Evolutionary conservation across 2,113 vertebrate species (phyloP).

Genomic region (Capricornis sumatraensis): DNA sequence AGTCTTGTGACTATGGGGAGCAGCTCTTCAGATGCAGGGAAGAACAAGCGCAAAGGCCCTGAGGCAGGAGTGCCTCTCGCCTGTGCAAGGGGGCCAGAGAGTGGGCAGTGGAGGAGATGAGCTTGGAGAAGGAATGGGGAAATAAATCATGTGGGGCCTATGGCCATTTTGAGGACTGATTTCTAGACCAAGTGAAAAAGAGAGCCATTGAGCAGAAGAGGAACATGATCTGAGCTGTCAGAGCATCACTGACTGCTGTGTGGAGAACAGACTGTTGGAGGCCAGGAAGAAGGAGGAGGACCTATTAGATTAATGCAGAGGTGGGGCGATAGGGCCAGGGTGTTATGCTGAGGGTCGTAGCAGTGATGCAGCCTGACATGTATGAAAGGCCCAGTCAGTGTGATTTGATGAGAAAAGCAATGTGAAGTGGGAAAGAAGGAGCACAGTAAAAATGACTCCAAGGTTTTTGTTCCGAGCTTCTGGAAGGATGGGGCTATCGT

Average conservation of each 20-base stretch:
- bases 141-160: no score
- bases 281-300: neutral
- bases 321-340: no score
- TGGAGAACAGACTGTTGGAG: neutral
- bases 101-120: neutral
- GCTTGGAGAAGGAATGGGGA: neutral
- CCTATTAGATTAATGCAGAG: neutral
- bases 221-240: neutral
- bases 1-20: neutral
- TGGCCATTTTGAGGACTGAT: neutral
- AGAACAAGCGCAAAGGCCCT: neutral
- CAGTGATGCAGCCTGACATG: rapidly evolving
- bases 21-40: neutral
- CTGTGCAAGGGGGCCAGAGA: neutral
- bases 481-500: neutral
- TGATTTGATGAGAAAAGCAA: neutral
- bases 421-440: neutral
- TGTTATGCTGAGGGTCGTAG: rapidly evolving
- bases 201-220: neutral
- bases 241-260: neutral
- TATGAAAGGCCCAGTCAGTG: neutral
- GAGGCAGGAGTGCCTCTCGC: neutral
- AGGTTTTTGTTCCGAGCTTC: neutral
- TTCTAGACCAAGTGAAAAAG: neutral
- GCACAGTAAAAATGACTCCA: no score